phyloP scores from a whole-genome alignment of 1,140 invertebrate species.

The Ericerus pela region DNA sequence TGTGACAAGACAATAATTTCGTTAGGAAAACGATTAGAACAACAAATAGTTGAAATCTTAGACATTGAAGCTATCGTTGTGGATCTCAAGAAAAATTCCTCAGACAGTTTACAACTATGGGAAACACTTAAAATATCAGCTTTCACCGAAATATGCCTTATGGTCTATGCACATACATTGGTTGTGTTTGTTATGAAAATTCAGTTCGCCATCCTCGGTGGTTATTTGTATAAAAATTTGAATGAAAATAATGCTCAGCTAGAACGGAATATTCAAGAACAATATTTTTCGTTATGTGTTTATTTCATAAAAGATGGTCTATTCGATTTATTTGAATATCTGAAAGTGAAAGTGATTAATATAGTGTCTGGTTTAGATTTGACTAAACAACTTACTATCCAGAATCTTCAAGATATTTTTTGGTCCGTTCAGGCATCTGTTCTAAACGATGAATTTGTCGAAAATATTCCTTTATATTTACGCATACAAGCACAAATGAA shows the following conservation, averaged over 20 bases:
- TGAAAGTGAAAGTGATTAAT: not conserved
- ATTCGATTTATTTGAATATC: not conserved
- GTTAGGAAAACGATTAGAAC: not conserved
- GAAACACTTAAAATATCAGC: not conserved
- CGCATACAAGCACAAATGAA: not conserved
- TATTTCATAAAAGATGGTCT: not conserved
- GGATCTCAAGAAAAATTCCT: not conserved
- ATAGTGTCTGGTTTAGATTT: not conserved
- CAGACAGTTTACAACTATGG: not conserved
- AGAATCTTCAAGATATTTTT: constrained; percentile 4
- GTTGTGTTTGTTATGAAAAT: not conserved
- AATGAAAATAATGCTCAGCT: not conserved
- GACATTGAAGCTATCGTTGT: not conserved
- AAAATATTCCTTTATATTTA: not conserved
- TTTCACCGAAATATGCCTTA: not conserved
- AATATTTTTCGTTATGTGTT: not conserved
- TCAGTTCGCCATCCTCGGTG: not conserved
- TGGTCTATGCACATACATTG: not conserved
- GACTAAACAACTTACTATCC: not conserved
- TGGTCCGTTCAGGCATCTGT: not conserved
- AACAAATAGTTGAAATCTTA: not conserved
- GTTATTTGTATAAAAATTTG: constrained; percentile 4
- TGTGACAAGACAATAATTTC: not conserved
- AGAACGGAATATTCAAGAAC: not conserved
- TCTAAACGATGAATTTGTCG: not conserved